Evolutionary conservation across 1,140 invertebrate species (phyloP).

Genomic region (Plutomurus gul): DNA sequence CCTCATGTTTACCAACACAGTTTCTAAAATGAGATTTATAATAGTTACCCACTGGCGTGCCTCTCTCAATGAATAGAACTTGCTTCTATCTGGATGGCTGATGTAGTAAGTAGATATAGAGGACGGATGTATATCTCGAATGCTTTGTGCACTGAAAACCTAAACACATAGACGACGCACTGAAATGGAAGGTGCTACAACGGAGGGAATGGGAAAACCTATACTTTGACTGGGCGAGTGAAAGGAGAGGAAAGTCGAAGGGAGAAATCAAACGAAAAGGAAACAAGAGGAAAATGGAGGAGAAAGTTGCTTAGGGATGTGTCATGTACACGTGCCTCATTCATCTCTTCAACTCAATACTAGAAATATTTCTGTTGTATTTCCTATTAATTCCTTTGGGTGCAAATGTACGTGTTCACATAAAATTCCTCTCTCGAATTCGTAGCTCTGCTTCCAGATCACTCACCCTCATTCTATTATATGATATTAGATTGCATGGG

Average conservation of each 20-base stretch:
- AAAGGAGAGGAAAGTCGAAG: not conserved
- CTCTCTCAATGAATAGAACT: too few species aligned
- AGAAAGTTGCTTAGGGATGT: not conserved
- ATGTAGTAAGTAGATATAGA: too few species aligned
- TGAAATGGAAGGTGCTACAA: not conserved
- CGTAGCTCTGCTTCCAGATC: too few species aligned
- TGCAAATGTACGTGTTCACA: not conserved
- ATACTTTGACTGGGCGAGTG: not conserved
- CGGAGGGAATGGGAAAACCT: not conserved
- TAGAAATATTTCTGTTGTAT: not conserved
- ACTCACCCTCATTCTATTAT: too few species aligned
- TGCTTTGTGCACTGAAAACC: too few species aligned
- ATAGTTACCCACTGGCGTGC: too few species aligned
- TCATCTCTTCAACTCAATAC: not conserved
- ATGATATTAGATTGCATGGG: too few species aligned
- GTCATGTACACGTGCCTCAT: constrained; percentile 3
- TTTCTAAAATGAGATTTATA: too few species aligned
- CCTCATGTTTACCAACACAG: too few species aligned
- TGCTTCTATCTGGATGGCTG: too few species aligned
- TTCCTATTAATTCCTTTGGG: not conserved
- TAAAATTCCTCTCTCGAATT: not conserved
- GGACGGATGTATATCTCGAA: too few species aligned
- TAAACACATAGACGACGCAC: too few species aligned
- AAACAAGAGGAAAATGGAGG: not conserved
- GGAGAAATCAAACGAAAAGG: not conserved